These are phyloP conservation scores for Tetraneura akinire DNA, from an alignment of 1,140 invertebrate genomes.

Conservation along the genomic window DNA sequence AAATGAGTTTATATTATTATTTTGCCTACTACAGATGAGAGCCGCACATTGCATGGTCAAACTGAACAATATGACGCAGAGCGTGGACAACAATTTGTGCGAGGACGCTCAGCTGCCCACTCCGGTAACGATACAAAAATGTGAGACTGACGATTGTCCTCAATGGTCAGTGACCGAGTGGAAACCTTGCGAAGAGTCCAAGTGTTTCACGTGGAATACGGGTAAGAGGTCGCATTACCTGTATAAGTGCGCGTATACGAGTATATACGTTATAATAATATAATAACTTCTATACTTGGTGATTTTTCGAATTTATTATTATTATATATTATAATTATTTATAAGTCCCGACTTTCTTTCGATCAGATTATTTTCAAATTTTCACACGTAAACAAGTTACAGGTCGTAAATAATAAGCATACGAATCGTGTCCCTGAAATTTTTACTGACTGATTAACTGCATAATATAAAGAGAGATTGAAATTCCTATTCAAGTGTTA, in stretches of 20 bases:
- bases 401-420: no score
- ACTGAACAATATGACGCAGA: slow-evolving; percentile 63
- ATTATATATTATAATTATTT: not conserved
- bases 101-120: slow-evolving; percentile 69
- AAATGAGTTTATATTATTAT: no score
- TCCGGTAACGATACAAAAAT: slow-evolving; percentile 69
- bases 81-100: slow-evolving; percentile 69
- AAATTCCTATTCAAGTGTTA: no score
- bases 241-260: no score
- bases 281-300: no score
- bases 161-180: slow-evolving; percentile 73
- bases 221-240: slow-evolving; percentile 59
- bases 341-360: no score
- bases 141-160: slow-evolving; percentile 71
- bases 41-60: slow-evolving; percentile 71
- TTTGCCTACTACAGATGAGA: slow-evolving; percentile 64
- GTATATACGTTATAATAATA: not conserved
- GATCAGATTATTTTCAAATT: no score
- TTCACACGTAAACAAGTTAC: no score
- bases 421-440: no score
- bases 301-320: not conserved
- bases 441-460: no score
- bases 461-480: no score
- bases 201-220: slow-evolving; percentile 76
- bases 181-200: slow-evolving; percentile 70